Evolutionary conservation across 2,113 vertebrate genomes (phyloP).

Genomic region (Mirounga angustirostris): DNA sequence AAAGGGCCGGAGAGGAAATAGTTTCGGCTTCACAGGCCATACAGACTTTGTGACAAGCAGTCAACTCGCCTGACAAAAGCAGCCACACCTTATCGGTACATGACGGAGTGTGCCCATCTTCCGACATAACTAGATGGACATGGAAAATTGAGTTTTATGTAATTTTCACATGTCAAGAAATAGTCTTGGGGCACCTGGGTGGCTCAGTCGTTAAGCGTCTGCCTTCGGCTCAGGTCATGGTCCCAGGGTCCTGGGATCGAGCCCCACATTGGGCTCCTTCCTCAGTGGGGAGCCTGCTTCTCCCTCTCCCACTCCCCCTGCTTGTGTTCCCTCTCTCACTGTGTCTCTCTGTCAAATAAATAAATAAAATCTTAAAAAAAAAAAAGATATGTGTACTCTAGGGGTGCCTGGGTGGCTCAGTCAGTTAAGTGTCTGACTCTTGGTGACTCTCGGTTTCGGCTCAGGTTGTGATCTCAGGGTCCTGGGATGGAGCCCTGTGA

Average conservation of each 20-base stretch:
- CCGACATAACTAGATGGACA: neutral
- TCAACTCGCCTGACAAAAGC: neutral
- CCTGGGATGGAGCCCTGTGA: neutral
- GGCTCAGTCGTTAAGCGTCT: no score
- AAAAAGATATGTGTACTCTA: neutral
- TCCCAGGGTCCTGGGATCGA: no score
- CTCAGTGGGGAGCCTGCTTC: no score
- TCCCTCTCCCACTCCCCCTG: no score
- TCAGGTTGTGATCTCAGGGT: neutral
- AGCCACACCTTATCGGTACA: neutral
- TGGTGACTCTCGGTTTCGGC: neutral
- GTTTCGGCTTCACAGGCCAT: neutral
- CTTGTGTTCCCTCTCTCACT: no score
- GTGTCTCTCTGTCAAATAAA: no score
- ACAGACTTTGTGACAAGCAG: neutral
- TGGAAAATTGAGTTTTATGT: neutral
- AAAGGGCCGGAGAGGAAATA: neutral
- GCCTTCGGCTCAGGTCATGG: no score
- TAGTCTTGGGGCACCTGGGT: neutral
- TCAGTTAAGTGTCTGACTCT: neutral
- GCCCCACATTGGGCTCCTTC: fast-evolving
- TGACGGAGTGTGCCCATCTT: neutral
- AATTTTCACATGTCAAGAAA: constrained; percentile 20
- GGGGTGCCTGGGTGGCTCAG: neutral
- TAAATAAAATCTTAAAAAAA: no score